Evolutionary conservation across 2,797 vertebrate species (phyloP), one percentile per base, ranked within the genome.

Genomic region (Chelonia mydas): DNA sequence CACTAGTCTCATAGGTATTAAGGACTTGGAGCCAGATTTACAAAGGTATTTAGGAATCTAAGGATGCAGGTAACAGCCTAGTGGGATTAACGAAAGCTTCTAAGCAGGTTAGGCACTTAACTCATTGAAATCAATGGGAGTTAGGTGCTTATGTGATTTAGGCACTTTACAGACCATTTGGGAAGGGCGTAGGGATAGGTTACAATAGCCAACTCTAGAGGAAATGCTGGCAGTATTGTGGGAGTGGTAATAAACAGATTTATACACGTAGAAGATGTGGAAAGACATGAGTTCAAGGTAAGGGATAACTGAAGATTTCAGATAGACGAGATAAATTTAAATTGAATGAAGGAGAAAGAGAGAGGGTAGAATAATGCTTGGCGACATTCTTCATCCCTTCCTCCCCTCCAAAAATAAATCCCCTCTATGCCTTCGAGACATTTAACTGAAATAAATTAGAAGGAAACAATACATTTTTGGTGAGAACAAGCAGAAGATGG

Each of bases 21-120:
- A 16, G 23, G 81, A 74, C 0, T 0, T 10, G 1, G 74, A 51
- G 15, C 50, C 72, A 78, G 37, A 93, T 88, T 88, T 81, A 88
- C n/a, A 5, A 1, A 85, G 79, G 65, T 28, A 94, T 93, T 95
- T 50, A 88, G 51, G 61, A 80, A 94, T 88, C 50, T 61, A 87
- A 92, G 90, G 93, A 55, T 3, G 1, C 76, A 90, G 91, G 81
- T 15, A 91, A 92, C 80, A 80, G 83, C 8, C 17, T 77, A 86
- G 0, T 0, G 90, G 84, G 57, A 72, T 5, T 72, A 21, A 72
- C 9, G 5, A 23, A 72, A 72, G 9, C 25, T 59, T 88, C n/a
- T 21, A 92, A 88, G 12, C 3, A 94, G 76, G 81, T 68, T 50
- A 90, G 51, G 25, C 82, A 19, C 53, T 74, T 95, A 93, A 84